A percentile compares a stretch with the other conserved stretches of the same genome.
Evolutionary conservation across 2,113 vertebrate species (phyloP).

Genomic region (Larimichthys crocea): DNA sequence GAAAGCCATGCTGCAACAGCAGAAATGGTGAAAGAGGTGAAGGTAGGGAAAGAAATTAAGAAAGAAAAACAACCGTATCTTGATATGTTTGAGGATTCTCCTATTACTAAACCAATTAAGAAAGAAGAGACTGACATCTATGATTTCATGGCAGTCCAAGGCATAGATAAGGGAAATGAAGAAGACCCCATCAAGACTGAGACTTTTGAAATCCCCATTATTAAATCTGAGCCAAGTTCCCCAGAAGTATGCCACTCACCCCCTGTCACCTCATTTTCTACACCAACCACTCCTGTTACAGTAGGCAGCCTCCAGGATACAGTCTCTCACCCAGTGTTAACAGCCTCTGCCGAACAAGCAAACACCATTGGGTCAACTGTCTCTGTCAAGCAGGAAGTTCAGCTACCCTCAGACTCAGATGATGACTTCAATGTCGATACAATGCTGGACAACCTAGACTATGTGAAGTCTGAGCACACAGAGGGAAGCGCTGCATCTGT

Average conservation of each 20-base stretch:
- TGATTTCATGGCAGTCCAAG: constrained; percentile 12
- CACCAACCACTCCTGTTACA: neutral
- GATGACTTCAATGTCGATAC: constrained; percentile 80
- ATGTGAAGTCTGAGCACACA: constrained; percentile 65
- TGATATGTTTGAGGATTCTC: constrained; percentile 65
- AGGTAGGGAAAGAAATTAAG: constrained; percentile 62
- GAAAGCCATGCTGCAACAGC: constrained; percentile 11
- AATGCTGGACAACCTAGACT: constrained; percentile 80
- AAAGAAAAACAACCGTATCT: constrained; percentile 56
- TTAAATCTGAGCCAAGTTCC: constrained; percentile 67
- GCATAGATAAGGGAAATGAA: neutral
- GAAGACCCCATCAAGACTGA: constrained; percentile 30
- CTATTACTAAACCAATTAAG: constrained; percentile 39
- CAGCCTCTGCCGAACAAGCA: constrained; percentile 6
- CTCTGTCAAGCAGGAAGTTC: constrained; percentile 68
- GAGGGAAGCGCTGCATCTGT: constrained; percentile 22
- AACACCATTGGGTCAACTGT: constrained; percentile 3
- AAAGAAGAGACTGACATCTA: constrained; percentile 38
- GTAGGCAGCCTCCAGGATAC: constrained; percentile 26
- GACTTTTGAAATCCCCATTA: constrained; percentile 15
- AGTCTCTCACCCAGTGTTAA: neutral
- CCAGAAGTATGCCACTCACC: constrained; percentile 19
- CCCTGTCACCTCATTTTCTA: constrained; percentile 20
- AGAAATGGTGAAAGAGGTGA: constrained; percentile 26
- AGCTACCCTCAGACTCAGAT: constrained; percentile 69